A percentile compares a stretch with the other conserved stretches of the same genome.
phyloP scores from a whole-genome alignment of 2,113 vertebrate genomes.

The Nothoprocta perdicaria region DNA sequence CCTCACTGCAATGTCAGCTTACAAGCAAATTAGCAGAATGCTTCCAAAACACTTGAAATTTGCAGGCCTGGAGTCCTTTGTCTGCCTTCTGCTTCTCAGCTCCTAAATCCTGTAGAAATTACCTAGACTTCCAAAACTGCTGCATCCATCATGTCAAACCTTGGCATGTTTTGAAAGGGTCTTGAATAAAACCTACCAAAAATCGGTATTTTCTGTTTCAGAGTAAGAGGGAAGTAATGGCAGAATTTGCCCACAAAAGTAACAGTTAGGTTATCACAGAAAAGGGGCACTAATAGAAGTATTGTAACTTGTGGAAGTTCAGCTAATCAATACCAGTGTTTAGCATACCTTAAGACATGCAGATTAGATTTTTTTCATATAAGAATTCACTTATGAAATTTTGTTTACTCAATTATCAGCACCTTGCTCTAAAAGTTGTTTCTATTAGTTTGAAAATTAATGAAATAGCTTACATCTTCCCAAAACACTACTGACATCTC shows the following conservation, averaged over 20 bases:
- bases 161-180: not conserved
- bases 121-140: not conserved
- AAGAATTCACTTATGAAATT: not conserved
- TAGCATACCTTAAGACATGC: not conserved
- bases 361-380: not conserved
- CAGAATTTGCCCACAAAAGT: not conserved
- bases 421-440: not conserved
- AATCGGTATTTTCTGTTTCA: not conserved
- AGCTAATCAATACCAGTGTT: not conserved
- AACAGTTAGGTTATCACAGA: not conserved
- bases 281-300: not conserved
- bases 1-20: not conserved
- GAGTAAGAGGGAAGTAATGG: not conserved
- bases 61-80: not conserved
- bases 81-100: constrained; percentile 10
- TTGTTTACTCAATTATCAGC: not conserved
- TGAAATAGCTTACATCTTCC: not conserved
- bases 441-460: not conserved
- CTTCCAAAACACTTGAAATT: not conserved
- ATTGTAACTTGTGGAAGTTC: not conserved
- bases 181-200: not conserved
- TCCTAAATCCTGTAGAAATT: not conserved
- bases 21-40: not conserved
- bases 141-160: not conserved
- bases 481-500: not conserved